These are phyloP conservation scores for Cynaeus angustus DNA, from an alignment of 2,888 invertebrate species.

Conservation along the genomic window DNA sequence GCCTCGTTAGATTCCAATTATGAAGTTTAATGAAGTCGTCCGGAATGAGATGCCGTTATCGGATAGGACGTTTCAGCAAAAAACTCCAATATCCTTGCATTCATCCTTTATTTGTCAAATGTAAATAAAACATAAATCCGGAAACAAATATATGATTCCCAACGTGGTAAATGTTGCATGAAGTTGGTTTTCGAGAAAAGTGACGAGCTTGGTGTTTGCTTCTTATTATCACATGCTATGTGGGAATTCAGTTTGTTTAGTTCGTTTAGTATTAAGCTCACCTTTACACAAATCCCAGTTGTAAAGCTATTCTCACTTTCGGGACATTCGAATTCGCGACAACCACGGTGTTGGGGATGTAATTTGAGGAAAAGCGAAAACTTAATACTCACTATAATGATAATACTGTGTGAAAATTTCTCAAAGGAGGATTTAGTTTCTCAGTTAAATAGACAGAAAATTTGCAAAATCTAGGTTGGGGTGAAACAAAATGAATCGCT, in stretches of 20 bases:
- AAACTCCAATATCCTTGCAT: background rate
- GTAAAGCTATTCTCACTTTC: background rate
- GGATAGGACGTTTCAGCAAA: background rate
- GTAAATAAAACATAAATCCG: conserved; percentile 8
- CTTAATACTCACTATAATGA: conserved; percentile 5
- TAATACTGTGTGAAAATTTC: background rate
- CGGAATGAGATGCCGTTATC: conserved; percentile 22
- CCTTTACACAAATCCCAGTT: conserved; percentile 3
- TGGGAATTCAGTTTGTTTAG: conserved; percentile 15
- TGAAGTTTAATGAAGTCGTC: conserved; percentile 43
- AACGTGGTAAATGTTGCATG: conserved; percentile 1
- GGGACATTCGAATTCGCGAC: background rate
- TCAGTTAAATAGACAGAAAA: too few species aligned
- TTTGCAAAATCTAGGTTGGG: too few species aligned
- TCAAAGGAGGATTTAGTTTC: too few species aligned
- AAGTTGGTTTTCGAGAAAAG: background rate
- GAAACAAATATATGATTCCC: conserved; percentile 2
- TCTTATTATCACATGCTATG: background rate
- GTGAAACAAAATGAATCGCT: too few species aligned
- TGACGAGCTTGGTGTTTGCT: conserved; percentile 5
- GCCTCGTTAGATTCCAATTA: conserved; percentile 45
- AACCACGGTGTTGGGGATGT: background rate
- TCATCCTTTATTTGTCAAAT: too few species aligned
- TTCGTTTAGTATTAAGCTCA: background rate
- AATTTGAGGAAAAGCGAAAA: background rate